phyloP scores from a whole-genome alignment of 2,888 invertebrate species.

The Tetanocera ferruginea region DNA sequence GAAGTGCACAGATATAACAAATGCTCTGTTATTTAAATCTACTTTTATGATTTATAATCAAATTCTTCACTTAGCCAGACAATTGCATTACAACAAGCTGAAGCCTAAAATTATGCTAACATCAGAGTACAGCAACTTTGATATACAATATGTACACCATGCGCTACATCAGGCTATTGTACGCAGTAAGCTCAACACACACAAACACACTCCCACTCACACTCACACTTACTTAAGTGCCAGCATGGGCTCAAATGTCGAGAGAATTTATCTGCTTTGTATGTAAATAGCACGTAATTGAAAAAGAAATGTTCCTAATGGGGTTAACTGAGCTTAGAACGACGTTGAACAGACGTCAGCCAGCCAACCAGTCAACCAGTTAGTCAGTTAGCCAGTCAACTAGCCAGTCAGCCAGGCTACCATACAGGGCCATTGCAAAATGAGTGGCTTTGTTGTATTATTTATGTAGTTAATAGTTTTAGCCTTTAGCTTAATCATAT shows the following conservation, averaged over 20 bases:
- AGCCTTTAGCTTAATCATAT: no score
- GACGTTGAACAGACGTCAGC: neutral
- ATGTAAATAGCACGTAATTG: slow-evolving; percentile 28
- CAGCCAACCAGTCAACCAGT: neutral
- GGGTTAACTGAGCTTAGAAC: neutral
- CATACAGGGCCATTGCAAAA: no score
- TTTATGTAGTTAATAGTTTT: no score
- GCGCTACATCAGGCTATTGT: no score
- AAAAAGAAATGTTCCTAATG: slow-evolving; percentile 23
- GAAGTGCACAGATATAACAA: neutral
- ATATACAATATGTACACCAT: no score
- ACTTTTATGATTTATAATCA: slow-evolving; percentile 15
- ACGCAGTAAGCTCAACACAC: neutral
- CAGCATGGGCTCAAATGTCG: neutral
- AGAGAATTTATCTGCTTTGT: slow-evolving; percentile 10
- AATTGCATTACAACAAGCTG: neutral
- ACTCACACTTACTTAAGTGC: neutral
- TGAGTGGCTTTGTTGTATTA: no score
- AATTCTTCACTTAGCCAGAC: neutral
- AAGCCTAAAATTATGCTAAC: neutral
- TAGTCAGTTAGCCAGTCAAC: no score
- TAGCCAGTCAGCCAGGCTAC: neutral
- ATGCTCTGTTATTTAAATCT: neutral
- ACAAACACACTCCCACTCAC: neutral
- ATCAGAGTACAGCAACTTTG: neutral